Evolutionary conservation across 2,113 vertebrate genomes (phyloP).

Genomic region (Nesogale talazaci): DNA sequence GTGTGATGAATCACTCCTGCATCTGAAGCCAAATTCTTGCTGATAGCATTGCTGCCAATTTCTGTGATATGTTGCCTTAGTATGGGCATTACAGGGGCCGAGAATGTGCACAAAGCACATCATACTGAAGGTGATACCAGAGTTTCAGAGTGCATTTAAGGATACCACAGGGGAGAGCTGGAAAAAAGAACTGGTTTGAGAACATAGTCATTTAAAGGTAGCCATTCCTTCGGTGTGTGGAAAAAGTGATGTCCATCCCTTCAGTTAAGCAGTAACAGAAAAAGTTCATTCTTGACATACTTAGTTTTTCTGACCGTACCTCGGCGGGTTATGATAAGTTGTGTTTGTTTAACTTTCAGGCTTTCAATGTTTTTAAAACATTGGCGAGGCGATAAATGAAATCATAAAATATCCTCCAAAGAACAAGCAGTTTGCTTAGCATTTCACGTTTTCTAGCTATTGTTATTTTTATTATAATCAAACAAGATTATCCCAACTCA

Average conservation of each 20-base stretch:
- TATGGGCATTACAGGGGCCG: constrained; percentile 82
- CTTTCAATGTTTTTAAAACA: constrained; percentile 32
- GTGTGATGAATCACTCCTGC: constrained; percentile 84
- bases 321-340: neutral
- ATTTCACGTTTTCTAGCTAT: neutral
- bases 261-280: neutral
- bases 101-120: constrained; percentile 73
- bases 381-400: neutral
- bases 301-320: constrained; percentile 25
- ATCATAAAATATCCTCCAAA: constrained; percentile 49
- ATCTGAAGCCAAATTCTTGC: constrained; percentile 86
- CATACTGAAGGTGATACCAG: constrained; percentile 58
- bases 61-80: constrained; percentile 84
- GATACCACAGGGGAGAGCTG: neutral
- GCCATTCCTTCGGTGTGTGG: neutral
- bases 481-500: neutral
- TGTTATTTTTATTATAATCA: neutral
- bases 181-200: neutral
- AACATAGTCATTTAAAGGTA: neutral
- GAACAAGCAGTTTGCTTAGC: neutral
- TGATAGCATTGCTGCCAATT: constrained; percentile 85
- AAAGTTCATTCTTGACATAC: constrained; percentile 21
- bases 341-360: constrained; percentile 41
- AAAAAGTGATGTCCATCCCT: neutral
- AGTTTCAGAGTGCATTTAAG: constrained; percentile 55